Base-by-base conservation (phyloP, 1,140 invertebrate genomes). In the Bicyclus anynana region DNA sequence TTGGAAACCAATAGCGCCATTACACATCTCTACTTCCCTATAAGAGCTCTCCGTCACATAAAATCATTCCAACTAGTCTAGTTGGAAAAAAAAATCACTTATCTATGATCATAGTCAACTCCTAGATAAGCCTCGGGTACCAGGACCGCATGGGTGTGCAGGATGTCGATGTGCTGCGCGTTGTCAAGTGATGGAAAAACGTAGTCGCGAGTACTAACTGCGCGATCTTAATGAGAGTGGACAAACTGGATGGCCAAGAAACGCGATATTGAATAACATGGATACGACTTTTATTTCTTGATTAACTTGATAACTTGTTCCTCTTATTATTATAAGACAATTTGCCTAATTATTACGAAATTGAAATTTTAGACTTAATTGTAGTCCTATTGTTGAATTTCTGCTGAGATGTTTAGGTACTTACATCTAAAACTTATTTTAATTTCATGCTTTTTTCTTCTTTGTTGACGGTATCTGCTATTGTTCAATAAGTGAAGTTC, bases 151-250 rank as follows among this genome's bases (percentile, higher is more conserved):
- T 61, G 62, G 72, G 54, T 49, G 7, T 27, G 51, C 35, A 65
- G 59, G 74, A 83, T 80, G 29, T 80, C 29, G 56, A 27, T 58
- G 59, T 62, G 38, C 63, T 60, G 66, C 55, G 54, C 53, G 63
- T 58, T 74, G 69, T 79, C 70, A 74, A 76, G 67, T 69, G 70
- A 77, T 65, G 76, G 74, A 82, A 86, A 84, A 86, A 85, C 73
- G 73, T 70, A 74, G 65, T 69, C 53, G 67, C 65, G 62, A 68
- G 67, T 70, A 78, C 69, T 69, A 50, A 76, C 67, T 75, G 78
- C 70, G 62, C 68, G 71, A 78, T 87, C 80, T 82, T 84, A 87
- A 87, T 84, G 81, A 87, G 81, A 84, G 77, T 84, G 78, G 84
- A 84, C 81, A 84, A 87, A 87, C 84, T 77, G 81, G 84, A 72